A percentile compares a stretch with the other conserved stretches of the same genome.
Conservation (phyloP, 2,888 invertebrate genomes). For the Serrognathus titanus region DNA sequence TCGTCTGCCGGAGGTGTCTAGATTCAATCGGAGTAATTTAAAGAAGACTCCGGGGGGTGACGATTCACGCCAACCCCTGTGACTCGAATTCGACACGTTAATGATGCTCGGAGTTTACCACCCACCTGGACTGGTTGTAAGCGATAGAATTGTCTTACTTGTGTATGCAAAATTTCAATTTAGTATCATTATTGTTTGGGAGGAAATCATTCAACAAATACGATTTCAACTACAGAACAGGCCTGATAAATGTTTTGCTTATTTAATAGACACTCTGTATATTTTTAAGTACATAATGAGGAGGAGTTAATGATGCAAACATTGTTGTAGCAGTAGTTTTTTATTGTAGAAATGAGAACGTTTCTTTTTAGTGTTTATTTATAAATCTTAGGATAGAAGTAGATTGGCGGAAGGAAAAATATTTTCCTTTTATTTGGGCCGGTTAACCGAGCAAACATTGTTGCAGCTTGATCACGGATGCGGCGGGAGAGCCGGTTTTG, state of each 20-base stretch:
- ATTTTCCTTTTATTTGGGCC: conserved; percentile 3
- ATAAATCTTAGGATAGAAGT: neutral
- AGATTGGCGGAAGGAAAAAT: conserved; percentile 4
- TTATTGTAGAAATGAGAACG: too few species aligned
- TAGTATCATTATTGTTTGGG: too few species aligned
- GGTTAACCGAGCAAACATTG: conserved; percentile 12
- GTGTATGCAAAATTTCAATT: too few species aligned
- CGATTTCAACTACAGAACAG: too few species aligned
- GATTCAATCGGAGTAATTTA: conserved; percentile 20
- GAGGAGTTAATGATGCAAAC: too few species aligned
- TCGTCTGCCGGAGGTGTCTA: conserved; percentile 10
- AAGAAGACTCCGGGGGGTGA: conserved; percentile 15
- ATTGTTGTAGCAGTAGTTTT: too few species aligned
- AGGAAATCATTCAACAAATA: too few species aligned
- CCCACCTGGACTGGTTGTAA: conserved; percentile 5
- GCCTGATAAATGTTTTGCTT: too few species aligned
- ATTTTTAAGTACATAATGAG: too few species aligned
- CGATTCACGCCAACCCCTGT: conserved; percentile 14
- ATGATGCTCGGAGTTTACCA: conserved; percentile 14
- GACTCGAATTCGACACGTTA: conserved; percentile 18
- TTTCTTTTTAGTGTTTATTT: too few species aligned
- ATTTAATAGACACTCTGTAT: too few species aligned
- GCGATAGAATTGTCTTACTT: too few species aligned
- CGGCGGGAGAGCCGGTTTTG: conserved; percentile 28
- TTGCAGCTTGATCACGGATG: conserved; percentile 21